Base-by-base conservation (phyloP, 2,113 vertebrate genomes). In the Cyprinodon variegatus region DNA sequence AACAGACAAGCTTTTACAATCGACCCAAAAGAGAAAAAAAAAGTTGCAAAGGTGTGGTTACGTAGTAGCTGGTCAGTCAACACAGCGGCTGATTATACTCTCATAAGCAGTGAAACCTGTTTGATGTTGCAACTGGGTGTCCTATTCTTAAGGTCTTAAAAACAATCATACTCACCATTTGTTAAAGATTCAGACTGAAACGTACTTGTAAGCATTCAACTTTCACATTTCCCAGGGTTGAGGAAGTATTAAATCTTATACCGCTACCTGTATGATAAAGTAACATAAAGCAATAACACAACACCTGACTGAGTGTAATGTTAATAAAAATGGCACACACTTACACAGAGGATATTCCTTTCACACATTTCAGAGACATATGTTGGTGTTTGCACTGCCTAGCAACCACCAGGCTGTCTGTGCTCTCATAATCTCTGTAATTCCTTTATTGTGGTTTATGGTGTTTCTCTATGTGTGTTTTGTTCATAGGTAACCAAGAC, bases 381-480 rank as follows among this genome's bases (percentile, higher is more conserved):
- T 89, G 72, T 87, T 86, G n/a, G 78, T 88, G 70, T 89, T 57
- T 75, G 60, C 39, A 36, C 8, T 75, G 46, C 86, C 74, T 79
- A 88, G 91, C 89, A 91, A 90, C 88, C 53, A 13, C 43, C 37
- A 10, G 61, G 40, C 45, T 72, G 60, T 82, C 63, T 65, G 46
- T 14, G n/a, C 17, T 82, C 5, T 45, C 6, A 3, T 36, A 50
- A 10, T 57, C 37, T 65, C 11, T 50, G n/a, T 62, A 63, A 53
- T 7, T 63, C 41, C 43, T 17, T 22, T 20, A 29, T 17, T 11
- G 0, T 72, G 38, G 66, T 39, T 50, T 64, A 22, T 43, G 36
- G 43, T 61, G 48, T 48, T 40, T 53, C 20, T 50, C 29, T 81
- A 41, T 75, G n/a, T 69, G 41, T 53, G 39, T 46, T 61, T 65